phyloP scores from a whole-genome alignment of 1,140 invertebrate genomes.

The Neodiprion fabricii region DNA sequence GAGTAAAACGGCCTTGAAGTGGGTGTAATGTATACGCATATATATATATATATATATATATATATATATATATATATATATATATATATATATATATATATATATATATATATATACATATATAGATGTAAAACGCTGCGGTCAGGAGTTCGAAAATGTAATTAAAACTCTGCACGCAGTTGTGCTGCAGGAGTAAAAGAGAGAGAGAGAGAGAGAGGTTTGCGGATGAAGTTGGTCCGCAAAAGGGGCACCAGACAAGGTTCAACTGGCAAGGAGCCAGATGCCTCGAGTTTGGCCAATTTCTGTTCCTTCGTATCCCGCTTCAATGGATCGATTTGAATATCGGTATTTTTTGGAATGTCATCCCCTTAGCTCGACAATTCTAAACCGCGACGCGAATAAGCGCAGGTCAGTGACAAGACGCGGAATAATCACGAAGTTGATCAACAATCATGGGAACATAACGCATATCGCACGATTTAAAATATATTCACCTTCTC shows the following conservation, averaged over 20 bases:
- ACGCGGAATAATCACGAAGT: no score
- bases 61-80: no score
- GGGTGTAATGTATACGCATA: constrained; percentile 1
- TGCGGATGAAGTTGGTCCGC: constrained; percentile 39
- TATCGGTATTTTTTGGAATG: not conserved
- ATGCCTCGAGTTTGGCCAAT: not conserved
- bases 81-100: no score
- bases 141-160: constrained; percentile 33
- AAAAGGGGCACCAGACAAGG: constrained; percentile 32
- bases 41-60: no score
- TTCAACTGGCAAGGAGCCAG: constrained; percentile 26
- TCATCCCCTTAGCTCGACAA: no score
- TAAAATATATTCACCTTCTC: no score
- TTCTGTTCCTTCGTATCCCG: not conserved
- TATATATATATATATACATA: no score
- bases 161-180: constrained; percentile 39
- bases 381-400: no score
- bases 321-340: not conserved
- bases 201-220: constrained; percentile 16
- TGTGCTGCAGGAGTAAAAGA: not conserved
- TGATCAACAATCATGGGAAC: no score
- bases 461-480: no score
- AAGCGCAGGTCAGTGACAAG: no score
- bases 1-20: constrained; percentile 42
- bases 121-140: not conserved